Evolutionary conservation across 2,888 invertebrate species (phyloP).

Genomic region (Thysanoteuthis rhombus): DNA sequence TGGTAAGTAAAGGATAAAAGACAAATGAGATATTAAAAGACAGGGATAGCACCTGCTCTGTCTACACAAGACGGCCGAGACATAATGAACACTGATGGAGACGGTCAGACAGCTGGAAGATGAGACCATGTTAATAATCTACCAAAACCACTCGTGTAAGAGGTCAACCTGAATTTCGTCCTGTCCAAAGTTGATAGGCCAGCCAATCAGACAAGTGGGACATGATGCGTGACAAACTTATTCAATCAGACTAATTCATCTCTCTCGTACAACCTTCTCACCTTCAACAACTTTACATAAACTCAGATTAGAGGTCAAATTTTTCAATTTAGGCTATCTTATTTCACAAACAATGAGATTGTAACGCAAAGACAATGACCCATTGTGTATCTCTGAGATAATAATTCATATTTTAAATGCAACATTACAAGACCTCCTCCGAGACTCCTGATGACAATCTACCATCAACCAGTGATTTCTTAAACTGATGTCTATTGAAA

Average conservation of each 20-base stretch:
- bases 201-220: slow-evolving; percentile 12
- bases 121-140: not conserved
- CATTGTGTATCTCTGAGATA: not conserved
- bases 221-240: not conserved
- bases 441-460: no score
- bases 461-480: no score
- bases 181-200: not conserved
- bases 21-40: not conserved
- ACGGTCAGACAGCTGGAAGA: not conserved
- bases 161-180: not conserved
- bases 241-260: not conserved
- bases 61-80: not conserved
- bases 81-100: not conserved
- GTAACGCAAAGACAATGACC: not conserved
- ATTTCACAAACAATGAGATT: not conserved
- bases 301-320: not conserved
- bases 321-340: not conserved
- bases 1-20: not conserved
- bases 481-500: no score
- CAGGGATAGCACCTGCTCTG: not conserved
- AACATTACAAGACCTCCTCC: no score
- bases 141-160: not conserved
- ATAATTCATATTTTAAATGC: not conserved
- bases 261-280: not conserved
- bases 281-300: not conserved